Base-by-base conservation (phyloP, 1,140 invertebrate genomes). In the Antheraea mylitta region DNA sequence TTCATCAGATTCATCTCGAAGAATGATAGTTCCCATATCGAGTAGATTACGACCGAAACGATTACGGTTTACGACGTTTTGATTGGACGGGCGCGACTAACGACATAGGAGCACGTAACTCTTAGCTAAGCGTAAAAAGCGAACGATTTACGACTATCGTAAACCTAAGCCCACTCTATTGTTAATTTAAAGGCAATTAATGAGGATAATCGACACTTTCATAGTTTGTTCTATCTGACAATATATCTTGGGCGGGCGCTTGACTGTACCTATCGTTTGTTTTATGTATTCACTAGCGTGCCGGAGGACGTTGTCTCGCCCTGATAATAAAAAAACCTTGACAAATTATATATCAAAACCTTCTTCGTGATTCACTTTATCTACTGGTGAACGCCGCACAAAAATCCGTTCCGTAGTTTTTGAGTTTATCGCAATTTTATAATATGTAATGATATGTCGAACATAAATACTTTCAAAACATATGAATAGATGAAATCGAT, bases 11-110 rank as follows among this genome's bases (percentile, higher is more conserved):
- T 72, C 71, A 80, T 82, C 75, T 82, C 77, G 71, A 72, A 84
- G 76, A 79, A 83, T 79, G 72, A 79, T 78, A 78, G 81, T 91
- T 89, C 89, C 89, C 86, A 89, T 90, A 89, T 87, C 87, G 81
- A 74, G 75, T 79, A 69, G 80, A 89, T 88, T 85, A 87, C 82
- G 77, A 82, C 74, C 79, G 79, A 80, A 71, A 78, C 82, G 76
- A 85, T 87, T 87, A 87, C 76, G 72, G 68, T 87, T 91, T 89
- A 88, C 79, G 79, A 83, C 80, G 69, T 72, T 89, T 84, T 83
- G 86, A 89, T 87, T 87, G 81, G 76, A 77, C 79, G 81, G 81
- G 73, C 85, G 81, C 74, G 72, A 81, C 83, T 83, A 89, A 91
- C 83, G 79, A 85, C 80, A 85, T 77, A 67, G 73, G 77, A 77